Evolutionary conservation across 2,888 invertebrate genomes (phyloP).

Genomic region (Creontiades dilutus): DNA sequence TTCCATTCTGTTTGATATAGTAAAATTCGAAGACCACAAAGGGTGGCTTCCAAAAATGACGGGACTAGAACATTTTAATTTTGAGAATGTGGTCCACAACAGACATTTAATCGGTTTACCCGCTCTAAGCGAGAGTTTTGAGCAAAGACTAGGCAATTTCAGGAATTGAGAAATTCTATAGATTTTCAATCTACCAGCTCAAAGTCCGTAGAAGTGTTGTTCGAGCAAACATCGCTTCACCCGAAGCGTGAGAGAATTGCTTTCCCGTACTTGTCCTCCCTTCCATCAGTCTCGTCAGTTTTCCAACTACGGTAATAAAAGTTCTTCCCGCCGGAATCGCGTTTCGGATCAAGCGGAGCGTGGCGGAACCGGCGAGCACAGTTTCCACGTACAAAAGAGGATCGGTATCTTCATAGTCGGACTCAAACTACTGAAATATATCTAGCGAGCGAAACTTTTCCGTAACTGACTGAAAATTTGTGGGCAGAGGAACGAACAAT

Average conservation of each 20-base stretch:
- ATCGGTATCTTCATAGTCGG: constrained; percentile 8
- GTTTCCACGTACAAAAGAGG: background rate
- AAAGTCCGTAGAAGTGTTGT: background rate
- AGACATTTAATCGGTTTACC: too few species aligned
- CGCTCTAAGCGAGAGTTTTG: too few species aligned
- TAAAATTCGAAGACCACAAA: too few species aligned
- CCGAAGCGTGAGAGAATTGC: background rate
- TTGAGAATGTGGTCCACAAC: too few species aligned
- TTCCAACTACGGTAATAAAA: background rate
- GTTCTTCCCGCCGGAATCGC: background rate
- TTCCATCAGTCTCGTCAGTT: background rate
- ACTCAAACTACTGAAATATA: background rate
- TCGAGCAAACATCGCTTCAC: background rate
- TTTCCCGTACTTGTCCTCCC: background rate
- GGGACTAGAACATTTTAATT: too few species aligned
- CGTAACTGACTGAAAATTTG: constrained; percentile 1
- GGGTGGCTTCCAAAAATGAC: too few species aligned
- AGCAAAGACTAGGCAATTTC: too few species aligned
- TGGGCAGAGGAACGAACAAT: background rate
- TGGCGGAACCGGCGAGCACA: background rate
- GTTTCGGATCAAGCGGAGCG: background rate
- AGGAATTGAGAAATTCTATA: too few species aligned
- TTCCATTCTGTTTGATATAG: too few species aligned
- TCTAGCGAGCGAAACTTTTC: background rate
- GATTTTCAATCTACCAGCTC: too few species aligned